Conservation (phyloP, 1,140 invertebrate species). For the Parapsyche elsis region DNA sequence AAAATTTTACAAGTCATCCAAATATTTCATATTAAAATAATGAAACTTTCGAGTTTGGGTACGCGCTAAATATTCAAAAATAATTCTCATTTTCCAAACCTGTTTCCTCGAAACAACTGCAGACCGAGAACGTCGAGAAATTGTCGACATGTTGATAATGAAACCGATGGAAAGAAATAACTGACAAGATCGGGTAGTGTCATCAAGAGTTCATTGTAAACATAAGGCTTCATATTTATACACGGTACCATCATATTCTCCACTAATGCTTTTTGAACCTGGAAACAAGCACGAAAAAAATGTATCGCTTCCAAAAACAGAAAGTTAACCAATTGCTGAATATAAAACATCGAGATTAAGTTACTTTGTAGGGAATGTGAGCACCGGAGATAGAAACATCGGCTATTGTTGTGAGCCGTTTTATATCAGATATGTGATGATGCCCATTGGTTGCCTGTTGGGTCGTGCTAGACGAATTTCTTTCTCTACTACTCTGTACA, state of each 20-base stretch:
- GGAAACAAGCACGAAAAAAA: slow-evolving; percentile 59
- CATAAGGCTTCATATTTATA: slow-evolving; percentile 87
- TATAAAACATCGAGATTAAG: not conserved
- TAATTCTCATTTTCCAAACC: slow-evolving; percentile 76
- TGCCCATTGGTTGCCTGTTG: slow-evolving; percentile 51
- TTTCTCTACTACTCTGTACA: slow-evolving; percentile 12
- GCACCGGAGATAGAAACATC: slow-evolving; percentile 70
- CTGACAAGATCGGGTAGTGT: slow-evolving; percentile 83
- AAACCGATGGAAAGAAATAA: slow-evolving; percentile 81
- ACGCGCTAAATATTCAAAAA: no score
- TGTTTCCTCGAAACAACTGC: slow-evolving; percentile 83
- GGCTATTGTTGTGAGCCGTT: slow-evolving; percentile 72
- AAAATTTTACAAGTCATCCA: no score
- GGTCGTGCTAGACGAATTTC: slow-evolving; percentile 1
- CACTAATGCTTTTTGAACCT: slow-evolving; percentile 82
- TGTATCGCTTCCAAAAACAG: not conserved
- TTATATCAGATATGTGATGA: slow-evolving; percentile 59
- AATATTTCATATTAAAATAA: no score
- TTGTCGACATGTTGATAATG: slow-evolving; percentile 78
- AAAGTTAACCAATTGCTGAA: no score
- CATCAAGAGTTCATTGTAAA: slow-evolving; percentile 82
- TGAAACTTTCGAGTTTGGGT: no score
- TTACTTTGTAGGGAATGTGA: slow-evolving; percentile 75
- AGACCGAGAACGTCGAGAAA: slow-evolving; percentile 82
- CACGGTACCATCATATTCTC: slow-evolving; percentile 84